Base-by-base conservation (phyloP, 2,888 invertebrate genomes). In the Liopterus haemorrhoidalis region DNA sequence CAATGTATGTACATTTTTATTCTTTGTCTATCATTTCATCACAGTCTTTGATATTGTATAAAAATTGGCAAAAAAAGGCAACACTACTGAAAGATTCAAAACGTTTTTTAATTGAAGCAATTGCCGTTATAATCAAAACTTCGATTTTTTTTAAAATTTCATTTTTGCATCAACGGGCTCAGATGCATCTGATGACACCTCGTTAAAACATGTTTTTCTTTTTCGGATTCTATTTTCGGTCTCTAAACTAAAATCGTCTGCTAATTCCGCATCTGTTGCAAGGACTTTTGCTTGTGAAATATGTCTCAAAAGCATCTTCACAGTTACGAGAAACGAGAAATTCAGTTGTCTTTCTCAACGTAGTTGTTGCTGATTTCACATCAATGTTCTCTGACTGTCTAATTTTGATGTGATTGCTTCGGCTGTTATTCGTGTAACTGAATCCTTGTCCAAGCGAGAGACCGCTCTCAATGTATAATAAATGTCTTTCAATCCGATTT, bases 191-290 rank as follows among this genome's bases (percentile, higher is more conserved):
- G n/a, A n/a, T n/a, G n/a, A n/a, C n/a, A n/a, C n/a, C n/a, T n/a
- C n/a, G n/a, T n/a, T n/a, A n/a, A n/a, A n/a, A n/a, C n/a, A n/a
- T n/a, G n/a, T n/a, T n/a, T n/a, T n/a, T n/a, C n/a, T 33, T 16
- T 37, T 37, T 37, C 15, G 18, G n/a, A 5, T 37, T 37, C 37
- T 5, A 22, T n/a, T 22, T 37, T 22, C 37, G 4, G 12, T 5
- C 18, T 21, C 22, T 9, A 15, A 22, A 37, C 19, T 22, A 37
- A 37, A 37, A 22, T 22, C 21, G 37, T 37, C n/a, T 11, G 37
- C 25, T 30, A 37, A 37, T 37, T 37, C n/a, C 22, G 22, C 37
- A n/a, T 37, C 37, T 37, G 5, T 37, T 37, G 37, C 37, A 19
- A 37, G 37, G 15, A 12, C n/a, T 37, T 27, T 37, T 5, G 33